Percentiles rank a stretch among this genome's conserved stretches.
Conservation (phyloP, 1,140 invertebrate genomes). For the Solen grandis region DNA sequence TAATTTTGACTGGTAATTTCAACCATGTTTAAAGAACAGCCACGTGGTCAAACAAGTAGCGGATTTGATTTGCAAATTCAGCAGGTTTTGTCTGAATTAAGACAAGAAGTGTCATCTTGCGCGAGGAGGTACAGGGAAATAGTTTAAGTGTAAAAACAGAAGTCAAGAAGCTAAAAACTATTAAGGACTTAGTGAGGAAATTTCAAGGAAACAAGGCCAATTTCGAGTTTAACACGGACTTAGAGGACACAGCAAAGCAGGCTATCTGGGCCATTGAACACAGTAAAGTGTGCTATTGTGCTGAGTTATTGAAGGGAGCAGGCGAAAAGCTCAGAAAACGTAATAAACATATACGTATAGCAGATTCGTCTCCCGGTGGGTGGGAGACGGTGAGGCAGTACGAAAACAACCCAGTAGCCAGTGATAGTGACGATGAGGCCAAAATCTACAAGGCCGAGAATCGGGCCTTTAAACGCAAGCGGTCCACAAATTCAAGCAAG, state of each 20-base stretch:
- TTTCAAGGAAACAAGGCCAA: slow-evolving; percentile 17
- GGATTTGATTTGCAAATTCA: no score
- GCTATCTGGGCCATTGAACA: neutral
- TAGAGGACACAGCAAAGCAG: neutral
- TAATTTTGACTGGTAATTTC: no score
- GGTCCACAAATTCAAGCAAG: neutral
- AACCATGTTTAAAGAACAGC: no score
- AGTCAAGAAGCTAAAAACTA: slow-evolving; percentile 27
- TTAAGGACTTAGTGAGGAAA: neutral
- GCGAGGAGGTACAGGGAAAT: slow-evolving; percentile 13
- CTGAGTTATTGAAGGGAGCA: neutral
- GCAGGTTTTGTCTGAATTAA: no score
- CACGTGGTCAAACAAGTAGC: no score
- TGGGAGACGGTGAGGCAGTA: slow-evolving; percentile 3
- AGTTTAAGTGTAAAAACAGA: neutral
- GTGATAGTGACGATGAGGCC: slow-evolving; percentile 18
- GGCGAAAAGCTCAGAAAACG: neutral
- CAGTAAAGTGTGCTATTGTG: neutral
- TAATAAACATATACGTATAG: slow-evolving; percentile 23
- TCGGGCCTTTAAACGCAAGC: neutral
- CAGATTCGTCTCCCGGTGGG: neutral
- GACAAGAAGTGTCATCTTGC: slow-evolving; percentile 8
- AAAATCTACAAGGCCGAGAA: slow-evolving; percentile 11
- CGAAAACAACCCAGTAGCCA: slow-evolving; percentile 16
- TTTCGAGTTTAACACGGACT: slow-evolving; percentile 10